Evolutionary conservation across 2,797 vertebrate species (phyloP), one percentile per base, ranked within the genome.

Genomic region (Phrynocephalus forsythii): DNA sequence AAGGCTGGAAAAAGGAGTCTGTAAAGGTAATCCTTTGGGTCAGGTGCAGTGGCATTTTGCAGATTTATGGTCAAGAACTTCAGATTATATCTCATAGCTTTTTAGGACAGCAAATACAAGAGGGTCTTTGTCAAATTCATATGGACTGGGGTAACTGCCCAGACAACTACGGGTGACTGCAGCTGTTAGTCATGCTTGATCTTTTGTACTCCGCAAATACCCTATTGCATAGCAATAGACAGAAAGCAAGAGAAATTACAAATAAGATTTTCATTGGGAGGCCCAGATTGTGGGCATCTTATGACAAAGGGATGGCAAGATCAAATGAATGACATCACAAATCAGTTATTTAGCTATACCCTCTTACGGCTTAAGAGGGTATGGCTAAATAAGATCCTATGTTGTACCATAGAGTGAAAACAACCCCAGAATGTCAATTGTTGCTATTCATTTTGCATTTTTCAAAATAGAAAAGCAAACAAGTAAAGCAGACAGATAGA

Each of bases 41-140:
- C 80, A 82, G 79, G 50, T 16, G 28, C 22, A 73, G 11, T 4
- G 1, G 1, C 79, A 1, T 82, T 90, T 63, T 82, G 26, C 86
- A 91, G 88, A 30, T 6, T 86, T 89, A 56, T 79, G 15, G 28
- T 83, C 80, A 87, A 68, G 76, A 87, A 24, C 8, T 75, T 79
- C 1, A 5, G 52, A 63, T 5, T 28, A 24, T 24, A 22, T 81
- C 44, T 63, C 75, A 77, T 18, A 66, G 44, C 38, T 38, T 38
- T 38, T 38, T 38, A 38, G 38, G 38, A 38, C 38, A 38, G 38
- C 38, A 38, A 38, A 38, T 38, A 38, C 38, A 38, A 38, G 38
- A 38, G 38, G 38, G 38, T 38, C 38, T 38, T 38, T 38, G 38
- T 38, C 38, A 38, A 38, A 38, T 38, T 38, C 38, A 38, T 38